These are phyloP conservation scores for Cloeon dipterum DNA, from an alignment of 2,888 invertebrate species.

Conservation along the genomic window DNA sequence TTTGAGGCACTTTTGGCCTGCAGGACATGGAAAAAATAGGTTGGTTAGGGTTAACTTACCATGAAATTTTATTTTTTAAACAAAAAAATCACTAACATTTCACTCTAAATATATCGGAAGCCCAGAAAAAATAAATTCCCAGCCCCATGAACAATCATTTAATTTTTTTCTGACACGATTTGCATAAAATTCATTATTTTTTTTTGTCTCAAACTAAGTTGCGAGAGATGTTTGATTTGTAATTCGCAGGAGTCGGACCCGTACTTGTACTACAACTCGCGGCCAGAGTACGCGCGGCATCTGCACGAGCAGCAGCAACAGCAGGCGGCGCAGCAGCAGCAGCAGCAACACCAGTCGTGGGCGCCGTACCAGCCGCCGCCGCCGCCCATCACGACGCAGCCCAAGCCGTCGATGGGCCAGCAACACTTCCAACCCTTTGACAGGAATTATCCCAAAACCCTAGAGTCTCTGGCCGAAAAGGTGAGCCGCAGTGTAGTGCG, in stretches of 20 bases:
- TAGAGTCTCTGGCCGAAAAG: constrained; percentile 80
- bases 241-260: constrained; percentile 3
- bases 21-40: too few relatives aligned
- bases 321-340: constrained; percentile 29
- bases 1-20: too few relatives aligned
- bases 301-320: constrained; percentile 13
- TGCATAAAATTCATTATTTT: too few relatives aligned
- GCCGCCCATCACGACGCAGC: constrained; percentile 77
- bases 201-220: too few relatives aligned
- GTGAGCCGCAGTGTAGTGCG: constrained; percentile 17
- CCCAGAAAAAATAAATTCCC: too few relatives aligned
- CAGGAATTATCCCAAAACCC: constrained; percentile 61
- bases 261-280: constrained; percentile 56
- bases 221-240: too few relatives aligned
- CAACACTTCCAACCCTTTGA: constrained; percentile 78
- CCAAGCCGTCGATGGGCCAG: constrained; percentile 39
- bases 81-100: too few relatives aligned
- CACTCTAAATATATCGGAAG: too few relatives aligned
- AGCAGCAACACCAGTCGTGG: constrained; percentile 10
- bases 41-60: too few relatives aligned
- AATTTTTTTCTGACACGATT: too few relatives aligned
- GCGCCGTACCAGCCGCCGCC: constrained; percentile 52
- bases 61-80: too few relatives aligned
- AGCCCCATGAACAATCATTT: too few relatives aligned
- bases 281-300: constrained; percentile 17